Evolutionary conservation across 2,888 invertebrate genomes (phyloP).

Genomic region (Amphipoea lucens): DNA sequence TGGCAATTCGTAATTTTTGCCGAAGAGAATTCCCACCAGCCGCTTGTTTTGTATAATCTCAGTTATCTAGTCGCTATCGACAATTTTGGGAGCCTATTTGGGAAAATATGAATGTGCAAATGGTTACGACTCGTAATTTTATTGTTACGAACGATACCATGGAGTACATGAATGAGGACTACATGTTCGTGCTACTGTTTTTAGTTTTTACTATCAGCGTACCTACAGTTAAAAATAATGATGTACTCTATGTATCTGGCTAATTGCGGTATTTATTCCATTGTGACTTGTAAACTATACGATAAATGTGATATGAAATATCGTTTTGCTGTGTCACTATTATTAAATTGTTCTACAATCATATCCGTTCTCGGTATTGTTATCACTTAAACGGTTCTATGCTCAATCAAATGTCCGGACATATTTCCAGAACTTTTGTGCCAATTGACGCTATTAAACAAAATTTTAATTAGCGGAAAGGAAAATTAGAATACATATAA

Average conservation of each 20-base stretch:
- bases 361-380: constrained; percentile 8
- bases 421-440: constrained; percentile 5
- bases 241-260: neutral
- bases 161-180: too few species aligned
- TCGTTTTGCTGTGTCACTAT: neutral
- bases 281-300: neutral
- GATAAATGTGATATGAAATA: constrained; percentile 14
- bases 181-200: constrained; percentile 15
- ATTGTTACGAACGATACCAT: neutral
- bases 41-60: neutral
- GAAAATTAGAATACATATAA: constrained; percentile 8
- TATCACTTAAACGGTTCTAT: neutral
- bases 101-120: too few species aligned
- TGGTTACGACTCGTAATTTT: neutral
- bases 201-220: neutral
- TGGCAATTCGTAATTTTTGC: neutral
- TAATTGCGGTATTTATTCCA: constrained; percentile 23
- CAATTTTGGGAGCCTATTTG: neutral
- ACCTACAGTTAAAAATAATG: constrained; percentile 1
- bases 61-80: neutral
- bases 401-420: neutral
- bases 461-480: constrained; percentile 22
- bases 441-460: constrained; percentile 15
- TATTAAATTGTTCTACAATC: constrained; percentile 6
- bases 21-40: neutral